Conservation (phyloP, 2,888 invertebrate species). For the Andrena fulva region DNA sequence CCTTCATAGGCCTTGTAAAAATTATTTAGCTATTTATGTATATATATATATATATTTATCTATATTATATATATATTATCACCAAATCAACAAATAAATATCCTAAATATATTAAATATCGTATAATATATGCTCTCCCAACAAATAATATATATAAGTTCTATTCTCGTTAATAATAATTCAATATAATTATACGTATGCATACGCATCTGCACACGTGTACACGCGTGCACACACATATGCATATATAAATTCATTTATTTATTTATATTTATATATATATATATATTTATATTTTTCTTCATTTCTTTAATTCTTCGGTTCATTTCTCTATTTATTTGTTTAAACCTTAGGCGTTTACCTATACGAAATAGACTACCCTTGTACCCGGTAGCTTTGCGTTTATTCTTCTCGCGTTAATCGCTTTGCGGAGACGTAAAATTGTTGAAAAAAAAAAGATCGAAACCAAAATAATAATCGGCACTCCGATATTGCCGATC, state of each 20-base stretch:
- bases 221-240: slow-evolving; percentile 47
- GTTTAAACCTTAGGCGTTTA: slow-evolving; percentile 75
- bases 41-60: slow-evolving; percentile 45
- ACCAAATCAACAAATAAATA: slow-evolving; percentile 84
- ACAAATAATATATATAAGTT: slow-evolving; percentile 81
- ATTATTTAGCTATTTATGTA: slow-evolving; percentile 59
- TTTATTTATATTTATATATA: slow-evolving; percentile 57
- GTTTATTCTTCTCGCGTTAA: slow-evolving; percentile 41
- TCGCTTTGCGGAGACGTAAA: slow-evolving; percentile 21
- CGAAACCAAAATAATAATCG: slow-evolving; percentile 8
- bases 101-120: slow-evolving; percentile 83
- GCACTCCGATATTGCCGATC: neutral
- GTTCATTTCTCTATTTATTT: slow-evolving; percentile 63
- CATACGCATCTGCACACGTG: slow-evolving; percentile 55
- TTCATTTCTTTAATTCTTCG: slow-evolving; percentile 56
- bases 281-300: slow-evolving; percentile 70
- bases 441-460: neutral
- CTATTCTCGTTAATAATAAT: slow-evolving; percentile 67
- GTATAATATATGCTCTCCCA: slow-evolving; percentile 82
- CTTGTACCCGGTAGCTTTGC: slow-evolving; percentile 82
- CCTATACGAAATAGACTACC: slow-evolving; percentile 80
- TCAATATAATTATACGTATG: slow-evolving; percentile 73
- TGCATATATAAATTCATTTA: slow-evolving; percentile 64
- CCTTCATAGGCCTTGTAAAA: slow-evolving; percentile 60
- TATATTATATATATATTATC: slow-evolving; percentile 65